Conservation (phyloP, 2,797 vertebrate genomes). For the Pseudomugil tenellus region DNA sequence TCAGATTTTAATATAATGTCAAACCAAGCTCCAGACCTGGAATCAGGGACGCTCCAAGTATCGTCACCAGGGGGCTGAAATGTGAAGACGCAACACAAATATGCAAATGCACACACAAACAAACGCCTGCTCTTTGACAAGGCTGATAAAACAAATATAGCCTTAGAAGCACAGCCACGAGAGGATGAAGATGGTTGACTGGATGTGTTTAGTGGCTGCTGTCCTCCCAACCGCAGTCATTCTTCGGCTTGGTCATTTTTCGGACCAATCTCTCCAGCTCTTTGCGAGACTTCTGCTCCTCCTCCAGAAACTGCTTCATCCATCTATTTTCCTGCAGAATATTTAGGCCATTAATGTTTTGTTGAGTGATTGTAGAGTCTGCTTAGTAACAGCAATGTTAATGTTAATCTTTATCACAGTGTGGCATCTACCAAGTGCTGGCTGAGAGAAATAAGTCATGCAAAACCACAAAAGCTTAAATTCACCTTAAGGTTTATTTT, state of each 20-base stretch:
- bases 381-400: neutral
- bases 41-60: conserved; percentile 26
- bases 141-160: conserved; percentile 30
- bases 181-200: conserved; percentile 6
- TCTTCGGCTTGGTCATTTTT: conserved; percentile 93
- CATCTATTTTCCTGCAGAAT: conserved; percentile 90
- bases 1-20: conserved; percentile 20
- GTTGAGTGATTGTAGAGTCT: neutral
- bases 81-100: conserved; percentile 43
- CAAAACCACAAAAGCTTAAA: neutral
- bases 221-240: conserved; percentile 91
- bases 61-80: conserved; percentile 43
- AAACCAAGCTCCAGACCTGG: conserved; percentile 30
- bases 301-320: conserved; percentile 97
- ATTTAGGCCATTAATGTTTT: neutral
- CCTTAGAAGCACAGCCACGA: conserved; percentile 16
- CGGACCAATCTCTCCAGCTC: conserved; percentile 94
- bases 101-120: conserved; percentile 28
- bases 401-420: neutral
- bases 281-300: conserved; percentile 95
- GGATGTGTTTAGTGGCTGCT: conserved; percentile 79
- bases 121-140: conserved; percentile 11
- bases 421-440: too few species aligned
- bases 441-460: neutral
- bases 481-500: neutral